Base-by-base conservation (phyloP, 2,888 invertebrate genomes). In the Aromia moschata region DNA sequence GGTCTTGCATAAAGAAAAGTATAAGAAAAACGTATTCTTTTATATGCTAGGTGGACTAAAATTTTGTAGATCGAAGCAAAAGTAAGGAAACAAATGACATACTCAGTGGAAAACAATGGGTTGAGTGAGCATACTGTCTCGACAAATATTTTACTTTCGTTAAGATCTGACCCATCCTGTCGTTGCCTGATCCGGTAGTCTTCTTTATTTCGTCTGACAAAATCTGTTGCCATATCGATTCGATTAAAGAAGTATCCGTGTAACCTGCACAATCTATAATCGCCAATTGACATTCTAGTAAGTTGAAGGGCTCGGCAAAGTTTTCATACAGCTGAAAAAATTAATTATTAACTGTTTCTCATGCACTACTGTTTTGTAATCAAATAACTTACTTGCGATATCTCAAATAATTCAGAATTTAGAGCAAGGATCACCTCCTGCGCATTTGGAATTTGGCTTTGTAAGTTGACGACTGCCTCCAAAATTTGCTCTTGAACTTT, bases 191-290 rank as follows among this genome's bases (percentile, higher is more conserved):
- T 55, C 73, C 83, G 58, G 66, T 78, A 58, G 83, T 79, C 38
- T 68, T 74, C 37, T 67, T 64, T 16, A 82, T 77, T 76, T 89
- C 89, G 53, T 82, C 80, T 51, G 85, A 82, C 58, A 92, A 84
- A 55, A 98, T 94, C 76, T 93, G 91, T 61, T 89, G 89, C 97
- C 98, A 98, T 51, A 97, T 91, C 55, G 89, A 90, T 80, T 96
- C 94, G 40, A 98, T 91, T 7, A 97, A 83, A 58, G 91, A 84
- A 51, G 66, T 67, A 78, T 98, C 97, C 71, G 92, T 91, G 80
- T 96, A 93, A 10, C 96, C 94, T 3, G 97, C 96, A 78, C 96
- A 96, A 72, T 96, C 93, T 43, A 98, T 89, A 65, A 99, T 96
- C 3, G 95, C 94, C 56, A 99, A 83, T 81, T 98, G 95, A 79